Base-by-base conservation (phyloP, 2,113 vertebrate species). In the Spea multiplicata region DNA sequence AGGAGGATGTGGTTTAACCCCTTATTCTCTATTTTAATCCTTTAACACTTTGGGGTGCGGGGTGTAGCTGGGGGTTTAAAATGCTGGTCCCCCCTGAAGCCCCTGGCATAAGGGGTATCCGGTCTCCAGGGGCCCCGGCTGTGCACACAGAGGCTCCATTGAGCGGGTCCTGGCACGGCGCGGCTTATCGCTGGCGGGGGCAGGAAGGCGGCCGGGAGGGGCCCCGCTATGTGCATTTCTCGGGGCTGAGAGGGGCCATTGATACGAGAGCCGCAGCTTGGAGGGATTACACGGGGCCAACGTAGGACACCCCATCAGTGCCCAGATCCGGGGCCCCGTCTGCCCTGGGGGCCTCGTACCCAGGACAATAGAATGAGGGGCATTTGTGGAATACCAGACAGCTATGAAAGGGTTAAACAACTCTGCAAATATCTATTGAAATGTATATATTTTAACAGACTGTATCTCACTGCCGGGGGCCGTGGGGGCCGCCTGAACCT, bases 81-180 rank as follows among this genome's bases (percentile, higher is more conserved):
- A 44, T 61, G 13, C 14, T 9, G 49, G 50, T 5, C 12, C 44
- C 3, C 44, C 59, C 30, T 30, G 57, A 17, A 0, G 8, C 47
- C 57, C 2, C 13, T 1, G 57, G 14, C 4, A 4, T 61, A 3
- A 59, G 30, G 30, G 30, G 30, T 30, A 30, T 30, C 30, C 30
- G 30, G 30, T 30, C 30, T 30, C 30, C 30, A 30, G 30, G 30
- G 30, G 8, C 75, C 45, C 52, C 66, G 61, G 46, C 68, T 7
- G 66, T 9, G 52, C 14, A 9, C 66, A 77, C 75, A 77, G 53
- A 62, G 66, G 10, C 6, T 47, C 75, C 52, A 77, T 77, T 77
- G 53, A 77, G 52, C 45, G 10, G 3, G 16, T 17, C 3, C 75
- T 70, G 75, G 75, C 75, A 77, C 45, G 4, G 66, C 13, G 2